These are phyloP conservation scores for Aphelocoma coerulescens DNA, from an alignment of 2,113 vertebrate genomes.

Conservation along the genomic window DNA sequence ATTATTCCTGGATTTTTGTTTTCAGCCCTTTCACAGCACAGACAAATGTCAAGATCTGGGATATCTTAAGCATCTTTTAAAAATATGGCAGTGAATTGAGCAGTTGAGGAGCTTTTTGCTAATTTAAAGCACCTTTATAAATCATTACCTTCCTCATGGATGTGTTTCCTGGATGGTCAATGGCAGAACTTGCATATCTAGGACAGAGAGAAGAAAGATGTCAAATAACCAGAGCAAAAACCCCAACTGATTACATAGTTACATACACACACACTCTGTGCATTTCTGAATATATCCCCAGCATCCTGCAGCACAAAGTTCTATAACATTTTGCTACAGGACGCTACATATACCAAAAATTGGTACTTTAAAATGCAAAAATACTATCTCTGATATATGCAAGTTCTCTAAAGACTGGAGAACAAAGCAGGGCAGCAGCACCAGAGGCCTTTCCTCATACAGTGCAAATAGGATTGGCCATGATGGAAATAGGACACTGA, in stretches of 20 bases:
- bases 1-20: not conserved
- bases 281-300: not conserved
- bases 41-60: not conserved
- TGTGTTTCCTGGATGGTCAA: constrained; percentile 79
- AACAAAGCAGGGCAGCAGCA: not conserved
- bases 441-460: not conserved
- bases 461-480: not conserved
- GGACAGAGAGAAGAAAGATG: constrained; percentile 5
- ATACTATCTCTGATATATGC: too few species aligned
- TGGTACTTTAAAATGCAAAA: not conserved
- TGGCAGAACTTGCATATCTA: constrained; percentile 84
- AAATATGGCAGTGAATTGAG: not conserved
- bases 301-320: not conserved
- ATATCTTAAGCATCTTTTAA: not conserved
- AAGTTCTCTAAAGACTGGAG: not conserved
- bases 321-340: not conserved
- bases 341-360: not conserved
- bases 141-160: constrained; percentile 86
- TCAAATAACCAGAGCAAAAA: not conserved
- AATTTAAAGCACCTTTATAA: not conserved
- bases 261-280: not conserved
- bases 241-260: not conserved
- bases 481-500: not conserved
- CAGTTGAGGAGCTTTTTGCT: not conserved
- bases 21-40: not conserved